A percentile compares a stretch with the other conserved stretches of the same genome.
These are phyloP conservation scores for Pharmacophagus antenor DNA, from an alignment of 2,888 invertebrate genomes.

Conservation along the genomic window DNA sequence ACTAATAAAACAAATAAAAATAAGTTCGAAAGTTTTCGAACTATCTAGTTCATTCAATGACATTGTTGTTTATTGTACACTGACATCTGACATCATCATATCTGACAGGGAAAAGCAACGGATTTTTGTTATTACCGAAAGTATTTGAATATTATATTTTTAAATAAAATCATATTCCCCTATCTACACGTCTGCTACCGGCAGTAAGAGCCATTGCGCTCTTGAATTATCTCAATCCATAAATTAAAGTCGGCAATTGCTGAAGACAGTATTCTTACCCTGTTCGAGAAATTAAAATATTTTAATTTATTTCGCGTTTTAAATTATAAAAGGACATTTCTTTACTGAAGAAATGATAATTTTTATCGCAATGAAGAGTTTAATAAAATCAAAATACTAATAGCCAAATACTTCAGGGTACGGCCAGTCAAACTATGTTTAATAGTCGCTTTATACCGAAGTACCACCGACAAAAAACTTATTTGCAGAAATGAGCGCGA, in stretches of 20 bases:
- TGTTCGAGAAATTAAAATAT: conserved; percentile 1
- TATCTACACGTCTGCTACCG: background rate
- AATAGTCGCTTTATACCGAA: too few species aligned
- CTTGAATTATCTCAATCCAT: conserved; percentile 4
- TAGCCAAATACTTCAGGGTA: too few species aligned
- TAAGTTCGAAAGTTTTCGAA: background rate
- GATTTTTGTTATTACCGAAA: background rate
- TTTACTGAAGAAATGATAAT: background rate
- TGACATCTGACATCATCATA: background rate
- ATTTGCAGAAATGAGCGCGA: too few species aligned
- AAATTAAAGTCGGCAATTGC: conserved; percentile 5
- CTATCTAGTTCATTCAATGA: background rate
- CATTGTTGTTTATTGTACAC: background rate
- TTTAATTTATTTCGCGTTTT: background rate
- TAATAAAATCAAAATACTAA: too few species aligned
- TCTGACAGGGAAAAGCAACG: too few species aligned
- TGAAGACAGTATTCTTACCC: conserved; percentile 3
- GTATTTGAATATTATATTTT: background rate
- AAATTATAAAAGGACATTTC: background rate
- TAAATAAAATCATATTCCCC: background rate
- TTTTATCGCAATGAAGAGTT: background rate
- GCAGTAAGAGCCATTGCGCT: background rate
- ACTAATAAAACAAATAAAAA: background rate
- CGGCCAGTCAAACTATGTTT: too few species aligned
- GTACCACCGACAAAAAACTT: too few species aligned